Evolutionary conservation across 1,140 invertebrate genomes (phyloP), one percentile per base, ranked within the genome.

Genomic region (Achatina immaculata): DNA sequence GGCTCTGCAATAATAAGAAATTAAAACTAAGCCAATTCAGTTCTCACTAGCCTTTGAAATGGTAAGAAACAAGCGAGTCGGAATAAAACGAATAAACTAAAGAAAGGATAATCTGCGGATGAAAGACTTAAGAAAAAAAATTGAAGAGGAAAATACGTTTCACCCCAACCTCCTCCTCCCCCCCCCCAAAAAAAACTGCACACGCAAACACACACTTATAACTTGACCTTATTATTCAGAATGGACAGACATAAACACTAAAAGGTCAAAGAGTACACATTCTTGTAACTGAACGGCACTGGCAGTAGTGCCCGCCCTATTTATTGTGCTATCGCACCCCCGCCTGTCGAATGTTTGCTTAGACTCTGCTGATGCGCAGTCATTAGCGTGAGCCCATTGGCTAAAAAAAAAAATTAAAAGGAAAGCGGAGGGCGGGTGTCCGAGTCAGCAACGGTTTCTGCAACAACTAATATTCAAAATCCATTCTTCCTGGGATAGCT

Each of bases 221-320:
- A 73, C 36, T 31, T 73, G 71, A 73, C n/a, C 36, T 28, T 73
- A 45, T 42, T 28, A 73, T n/a, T 19, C 65, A 43, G 31, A 3
- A 1, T 4, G 68, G 38, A 38, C 6, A 24, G 42, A 73, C 3
- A 73, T 1, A 73, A 73, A 73, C 24, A n/a, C 38, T 40, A 73
- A 73, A 11, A 73, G 38, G 42, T 42, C n/a, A 73, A 31, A 11
- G 40, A 21, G 42, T 45, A 28, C 36, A 16, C 42, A 45, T 73
- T 73, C 71, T 73, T 38, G 42, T 28, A 73, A n/a, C n/a, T 55
- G 3, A 24, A 14, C 16, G 48, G 48, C 48, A 55, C 48, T 55
- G 16, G 48, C 48, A 9, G n/a, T n/a, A n/a, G n/a, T 45, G 7
- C 21, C 48, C 48, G 65, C 34, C 38, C 65, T 68, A 68, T 68